Conservation (phyloP, 2,888 invertebrate species). For the Nemurella pictetii region DNA sequence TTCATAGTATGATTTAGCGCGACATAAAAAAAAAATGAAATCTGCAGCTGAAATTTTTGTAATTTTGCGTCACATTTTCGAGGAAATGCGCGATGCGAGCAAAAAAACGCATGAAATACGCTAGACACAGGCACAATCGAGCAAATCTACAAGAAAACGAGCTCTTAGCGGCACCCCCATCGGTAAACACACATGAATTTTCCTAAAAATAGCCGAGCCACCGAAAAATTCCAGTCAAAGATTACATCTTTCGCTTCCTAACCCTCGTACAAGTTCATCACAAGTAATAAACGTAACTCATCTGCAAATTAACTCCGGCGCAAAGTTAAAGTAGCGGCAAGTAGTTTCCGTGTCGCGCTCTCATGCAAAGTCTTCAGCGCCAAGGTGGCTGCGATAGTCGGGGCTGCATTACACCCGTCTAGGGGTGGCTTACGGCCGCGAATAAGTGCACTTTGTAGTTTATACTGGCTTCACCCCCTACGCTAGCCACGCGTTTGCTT, state of each 20-base stretch:
- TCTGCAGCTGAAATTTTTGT: not conserved
- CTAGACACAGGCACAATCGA: no score
- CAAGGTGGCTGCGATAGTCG: no score
- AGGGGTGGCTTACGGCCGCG: not conserved
- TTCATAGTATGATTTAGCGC: no score
- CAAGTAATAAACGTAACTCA: not conserved
- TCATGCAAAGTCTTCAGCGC: no score
- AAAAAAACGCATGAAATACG: no score
- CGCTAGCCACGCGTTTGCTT: not conserved
- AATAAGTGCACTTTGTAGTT: not conserved
- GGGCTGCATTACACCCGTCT: not conserved
- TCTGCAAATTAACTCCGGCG: not conserved
- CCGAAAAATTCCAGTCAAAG: not conserved
- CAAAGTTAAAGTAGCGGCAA: not conserved
- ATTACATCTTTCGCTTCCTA: not conserved
- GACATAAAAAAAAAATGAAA: not conserved
- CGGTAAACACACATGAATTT: not conserved
- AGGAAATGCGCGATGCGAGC: no score
- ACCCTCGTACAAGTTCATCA: not conserved
- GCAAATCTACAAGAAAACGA: not conserved
- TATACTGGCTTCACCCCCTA: not conserved
- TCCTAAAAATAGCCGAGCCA: not conserved
- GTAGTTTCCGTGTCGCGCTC: no score
- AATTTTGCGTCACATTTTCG: no score
- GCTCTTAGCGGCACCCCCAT: not conserved